phyloP scores from a whole-genome alignment of 2,888 invertebrate species.

The Agonopterix arenella region DNA sequence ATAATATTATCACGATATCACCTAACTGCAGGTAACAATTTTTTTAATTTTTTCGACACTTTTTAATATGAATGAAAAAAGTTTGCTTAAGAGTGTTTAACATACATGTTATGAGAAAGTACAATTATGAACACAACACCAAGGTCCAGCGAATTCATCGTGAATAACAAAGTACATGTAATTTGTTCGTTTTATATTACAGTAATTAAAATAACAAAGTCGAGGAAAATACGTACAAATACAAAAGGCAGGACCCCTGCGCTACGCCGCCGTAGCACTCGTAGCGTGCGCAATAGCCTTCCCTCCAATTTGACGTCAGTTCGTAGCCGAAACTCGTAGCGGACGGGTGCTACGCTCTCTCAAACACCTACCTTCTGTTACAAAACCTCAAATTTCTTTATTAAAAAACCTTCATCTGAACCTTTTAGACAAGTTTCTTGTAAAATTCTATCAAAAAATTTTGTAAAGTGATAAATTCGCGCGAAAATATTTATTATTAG shows the following conservation, averaged over 20 bases:
- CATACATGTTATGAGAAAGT: no score
- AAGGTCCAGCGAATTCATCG: no score
- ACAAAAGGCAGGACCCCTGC: background rate
- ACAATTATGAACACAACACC: no score
- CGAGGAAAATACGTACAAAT: background rate
- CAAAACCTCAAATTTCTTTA: constrained; percentile 1
- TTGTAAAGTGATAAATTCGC: background rate
- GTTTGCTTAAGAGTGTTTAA: no score
- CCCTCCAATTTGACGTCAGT: constrained; percentile 15
- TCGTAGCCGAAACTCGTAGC: constrained; percentile 7
- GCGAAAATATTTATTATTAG: background rate
- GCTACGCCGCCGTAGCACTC: background rate
- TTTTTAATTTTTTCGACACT: no score
- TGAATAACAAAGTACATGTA: no score
- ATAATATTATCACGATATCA: no score
- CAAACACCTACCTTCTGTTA: background rate
- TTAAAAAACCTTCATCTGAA: constrained; percentile 1
- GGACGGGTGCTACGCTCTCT: constrained; percentile 1
- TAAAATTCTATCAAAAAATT: background rate
- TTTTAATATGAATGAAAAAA: no score
- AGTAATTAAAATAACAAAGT: background rate
- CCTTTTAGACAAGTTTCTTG: background rate
- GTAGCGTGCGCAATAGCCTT: constrained; percentile 13
- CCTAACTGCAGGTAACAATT: no score
- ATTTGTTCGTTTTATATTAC: no score